Conservation (phyloP, 2,888 invertebrate genomes). For the Hyalella azteca region DNA sequence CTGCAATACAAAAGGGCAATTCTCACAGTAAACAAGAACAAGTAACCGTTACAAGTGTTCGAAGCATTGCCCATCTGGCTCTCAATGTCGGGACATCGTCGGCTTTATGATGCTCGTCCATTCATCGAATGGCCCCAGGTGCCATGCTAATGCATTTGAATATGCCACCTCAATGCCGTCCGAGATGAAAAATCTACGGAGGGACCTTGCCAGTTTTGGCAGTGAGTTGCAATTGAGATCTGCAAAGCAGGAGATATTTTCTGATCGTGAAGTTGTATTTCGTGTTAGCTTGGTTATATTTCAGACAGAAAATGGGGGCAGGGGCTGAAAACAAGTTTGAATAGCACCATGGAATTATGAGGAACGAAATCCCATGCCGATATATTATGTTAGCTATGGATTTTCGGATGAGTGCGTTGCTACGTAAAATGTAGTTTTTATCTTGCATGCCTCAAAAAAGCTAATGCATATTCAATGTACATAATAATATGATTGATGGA, state of each 20-base stretch:
- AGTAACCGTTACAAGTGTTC: neutral
- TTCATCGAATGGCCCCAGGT: neutral
- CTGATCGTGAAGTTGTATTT: neutral
- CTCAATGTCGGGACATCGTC: neutral
- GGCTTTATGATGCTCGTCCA: slow-evolving; percentile 18
- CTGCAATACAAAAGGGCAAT: neutral
- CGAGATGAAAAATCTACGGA: neutral
- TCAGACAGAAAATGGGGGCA: too few species aligned
- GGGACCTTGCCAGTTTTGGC: neutral
- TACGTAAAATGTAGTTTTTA: too few species aligned
- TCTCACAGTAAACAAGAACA: neutral
- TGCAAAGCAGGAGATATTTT: neutral
- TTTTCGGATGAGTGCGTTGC: too few species aligned
- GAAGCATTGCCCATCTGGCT: neutral
- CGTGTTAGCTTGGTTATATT: neutral
- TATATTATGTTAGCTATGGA: too few species aligned
- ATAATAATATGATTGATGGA: too few species aligned
- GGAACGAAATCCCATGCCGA: too few species aligned
- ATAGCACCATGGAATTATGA: too few species aligned
- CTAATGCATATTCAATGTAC: too few species aligned
- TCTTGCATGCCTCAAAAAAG: too few species aligned
- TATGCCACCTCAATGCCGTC: neutral
- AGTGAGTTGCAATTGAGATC: neutral
- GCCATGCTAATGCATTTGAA: slow-evolving; percentile 18
- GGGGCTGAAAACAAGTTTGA: too few species aligned